Percentiles rank a stretch among this genome's conserved stretches.
These are phyloP conservation scores for Chaetoderma sp. DNA, from an alignment of 2,888 invertebrate species.

Conservation along the genomic window DNA sequence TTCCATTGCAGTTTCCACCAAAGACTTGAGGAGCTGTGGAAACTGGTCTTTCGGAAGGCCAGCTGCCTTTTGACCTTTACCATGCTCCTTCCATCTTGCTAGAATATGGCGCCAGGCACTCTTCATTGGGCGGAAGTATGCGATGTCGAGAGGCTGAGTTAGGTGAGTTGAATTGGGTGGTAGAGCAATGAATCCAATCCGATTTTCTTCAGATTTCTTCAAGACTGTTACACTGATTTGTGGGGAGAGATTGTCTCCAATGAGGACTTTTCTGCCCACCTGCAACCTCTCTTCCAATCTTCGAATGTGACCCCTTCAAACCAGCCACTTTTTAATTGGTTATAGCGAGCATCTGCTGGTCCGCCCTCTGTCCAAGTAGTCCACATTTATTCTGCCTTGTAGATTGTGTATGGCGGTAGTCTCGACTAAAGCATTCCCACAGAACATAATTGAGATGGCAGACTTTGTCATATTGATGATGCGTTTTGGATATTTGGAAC, in stretches of 20 bases:
- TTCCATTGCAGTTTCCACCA: no score
- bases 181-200: conserved; percentile 53
- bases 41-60: no score
- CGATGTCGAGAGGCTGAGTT: no score
- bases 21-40: no score
- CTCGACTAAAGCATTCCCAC: conserved; percentile 61
- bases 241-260: conserved; percentile 61
- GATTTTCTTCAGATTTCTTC: conserved; percentile 53
- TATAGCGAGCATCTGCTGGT: conserved; percentile 63
- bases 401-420: conserved; percentile 68
- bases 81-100: no score
- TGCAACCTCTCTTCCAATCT: conserved; percentile 53
- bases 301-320: conserved; percentile 50
- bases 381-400: conserved; percentile 67
- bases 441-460: conserved; percentile 62
- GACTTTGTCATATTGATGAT: conserved; percentile 62
- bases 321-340: conserved; percentile 62
- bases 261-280: conserved; percentile 41
- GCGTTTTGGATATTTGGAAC: conserved; percentile 52
- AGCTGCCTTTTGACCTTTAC: no score
- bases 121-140: no score
- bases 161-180: conserved; percentile 41
- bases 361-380: conserved; percentile 67
- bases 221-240: conserved; percentile 46
- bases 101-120: no score